Evolutionary conservation across 1,140 invertebrate genomes (phyloP).

Genomic region (Trichomalopsis sarcophagae): DNA sequence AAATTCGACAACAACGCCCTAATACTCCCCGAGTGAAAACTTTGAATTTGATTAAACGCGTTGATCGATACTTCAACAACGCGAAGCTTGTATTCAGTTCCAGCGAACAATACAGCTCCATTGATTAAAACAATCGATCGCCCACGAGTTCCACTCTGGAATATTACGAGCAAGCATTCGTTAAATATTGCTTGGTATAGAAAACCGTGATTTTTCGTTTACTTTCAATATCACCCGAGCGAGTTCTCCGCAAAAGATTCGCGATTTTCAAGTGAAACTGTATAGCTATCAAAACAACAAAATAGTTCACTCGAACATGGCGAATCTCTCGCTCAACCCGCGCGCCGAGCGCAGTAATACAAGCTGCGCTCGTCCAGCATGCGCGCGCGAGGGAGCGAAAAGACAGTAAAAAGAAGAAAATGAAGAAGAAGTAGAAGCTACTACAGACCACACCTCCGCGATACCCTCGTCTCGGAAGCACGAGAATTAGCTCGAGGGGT

Average conservation of each 20-base stretch:
- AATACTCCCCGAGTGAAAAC: neutral
- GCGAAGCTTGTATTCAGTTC: too few species aligned
- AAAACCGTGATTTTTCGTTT: conserved; percentile 38
- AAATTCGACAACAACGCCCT: neutral
- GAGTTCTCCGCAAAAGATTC: neutral
- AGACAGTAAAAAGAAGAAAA: neutral
- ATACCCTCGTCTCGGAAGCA: neutral
- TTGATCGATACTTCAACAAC: neutral
- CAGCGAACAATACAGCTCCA: neutral
- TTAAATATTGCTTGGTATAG: conserved; percentile 5
- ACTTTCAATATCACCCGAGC: conserved; percentile 18
- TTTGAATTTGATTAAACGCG: neutral
- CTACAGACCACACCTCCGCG: neutral
- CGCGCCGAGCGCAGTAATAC: neutral
- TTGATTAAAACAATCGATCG: conserved; percentile 5
- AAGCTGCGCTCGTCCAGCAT: neutral
- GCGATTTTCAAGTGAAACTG: neutral
- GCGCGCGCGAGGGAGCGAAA: neutral
- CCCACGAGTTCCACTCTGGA: neutral
- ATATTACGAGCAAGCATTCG: neutral
- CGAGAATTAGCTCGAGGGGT: too few species aligned
- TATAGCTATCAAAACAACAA: neutral
- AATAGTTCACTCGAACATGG: neutral
- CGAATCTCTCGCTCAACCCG: conserved; percentile 9
- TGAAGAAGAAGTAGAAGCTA: neutral